Evolutionary conservation across 2,113 vertebrate genomes (phyloP), one percentile per base, ranked within the genome.

Genomic region (Trochalopteron elliotii): DNA sequence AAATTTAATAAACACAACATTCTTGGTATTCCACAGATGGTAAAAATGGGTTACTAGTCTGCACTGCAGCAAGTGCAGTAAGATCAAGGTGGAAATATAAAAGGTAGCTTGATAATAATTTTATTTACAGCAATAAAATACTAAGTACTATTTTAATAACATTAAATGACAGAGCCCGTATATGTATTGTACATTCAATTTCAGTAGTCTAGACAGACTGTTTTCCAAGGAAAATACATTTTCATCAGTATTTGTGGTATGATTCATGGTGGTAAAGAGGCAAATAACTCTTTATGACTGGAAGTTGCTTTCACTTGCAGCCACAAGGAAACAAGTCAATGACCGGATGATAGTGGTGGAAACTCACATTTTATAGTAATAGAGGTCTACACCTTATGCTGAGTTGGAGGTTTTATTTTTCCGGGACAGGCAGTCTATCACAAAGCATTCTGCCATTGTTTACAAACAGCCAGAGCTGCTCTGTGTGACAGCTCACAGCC

Each of bases 191-290:
- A 94, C 83, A 77, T 96, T 92, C 84, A 91, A 49, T 87, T 53
- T 52, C 78, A 92, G 60, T 91, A 94, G 89, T 97, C 96, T 97
- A 97, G 97, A 96, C 96, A 97, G 94, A 94, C 55, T 89, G 83
- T 94, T 94, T 94, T 97, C 95, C 95, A 97, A 97, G 85, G 89
- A 90, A 97, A 96, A 95, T 95, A 97, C 71, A 33, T 93, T 97
- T 97, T 95, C 95, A 96, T 96, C 93, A 96, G 80, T 96, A 94
- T 95, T 96, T 96, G 93, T 61, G 83, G 94, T 97, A 93, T 97
- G 95, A 96, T 97, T 97, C 93, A 95, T 96, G 83, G 83, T 96
- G 92, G 95, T 83, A 72, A 94, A 88, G 92, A 97, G 67, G 84
- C 93, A 96, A 97, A 96, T 96, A 93, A 90, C 92, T 94, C 89